These are phyloP conservation scores for Chrysopilus asiliformis DNA, from an alignment of 2,888 invertebrate species.

Conservation along the genomic window DNA sequence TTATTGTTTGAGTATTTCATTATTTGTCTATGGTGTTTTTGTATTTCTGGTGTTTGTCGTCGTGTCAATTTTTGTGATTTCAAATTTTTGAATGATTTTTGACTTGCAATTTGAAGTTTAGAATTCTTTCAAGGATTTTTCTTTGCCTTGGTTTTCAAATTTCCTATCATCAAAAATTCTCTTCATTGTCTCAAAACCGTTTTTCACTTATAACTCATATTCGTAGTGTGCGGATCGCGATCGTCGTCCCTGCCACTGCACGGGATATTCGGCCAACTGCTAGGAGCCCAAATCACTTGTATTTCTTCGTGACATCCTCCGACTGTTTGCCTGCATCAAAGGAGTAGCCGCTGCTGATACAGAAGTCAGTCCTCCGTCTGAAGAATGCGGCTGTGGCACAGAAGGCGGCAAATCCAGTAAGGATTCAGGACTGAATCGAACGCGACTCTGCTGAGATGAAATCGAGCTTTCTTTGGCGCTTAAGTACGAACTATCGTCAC, in stretches of 20 bases:
- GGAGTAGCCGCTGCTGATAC: slow-evolving; percentile 1
- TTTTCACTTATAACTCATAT: slow-evolving; percentile 31
- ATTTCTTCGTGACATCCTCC: slow-evolving; percentile 23
- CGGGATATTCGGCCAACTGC: slow-evolving; percentile 28
- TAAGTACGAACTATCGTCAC: slow-evolving; percentile 79
- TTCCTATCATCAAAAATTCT: no score
- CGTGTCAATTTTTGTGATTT: no score
- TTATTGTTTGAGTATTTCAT: no score
- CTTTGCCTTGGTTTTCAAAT: no score
- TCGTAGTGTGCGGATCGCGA: slow-evolving; percentile 35
- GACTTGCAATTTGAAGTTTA: no score
- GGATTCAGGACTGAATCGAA: slow-evolving; percentile 64
- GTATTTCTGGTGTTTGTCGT: no score
- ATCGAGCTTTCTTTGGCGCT: slow-evolving; percentile 65
- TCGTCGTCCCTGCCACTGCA: slow-evolving; percentile 33
- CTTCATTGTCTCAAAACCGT: no score
- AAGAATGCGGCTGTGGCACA: neutral
- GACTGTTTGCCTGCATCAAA: slow-evolving; percentile 9
- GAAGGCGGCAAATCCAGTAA: neutral
- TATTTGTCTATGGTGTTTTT: no score
- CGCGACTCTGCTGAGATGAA: slow-evolving; percentile 55
- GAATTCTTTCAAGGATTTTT: no score
- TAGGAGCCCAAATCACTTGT: slow-evolving; percentile 29
- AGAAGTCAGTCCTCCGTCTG: neutral
- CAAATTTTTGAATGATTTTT: no score